A percentile compares a stretch with the other conserved stretches of the same genome.
Conservation (phyloP, 2,113 vertebrate genomes). For the Heterotilapia buettikoferi region DNA sequence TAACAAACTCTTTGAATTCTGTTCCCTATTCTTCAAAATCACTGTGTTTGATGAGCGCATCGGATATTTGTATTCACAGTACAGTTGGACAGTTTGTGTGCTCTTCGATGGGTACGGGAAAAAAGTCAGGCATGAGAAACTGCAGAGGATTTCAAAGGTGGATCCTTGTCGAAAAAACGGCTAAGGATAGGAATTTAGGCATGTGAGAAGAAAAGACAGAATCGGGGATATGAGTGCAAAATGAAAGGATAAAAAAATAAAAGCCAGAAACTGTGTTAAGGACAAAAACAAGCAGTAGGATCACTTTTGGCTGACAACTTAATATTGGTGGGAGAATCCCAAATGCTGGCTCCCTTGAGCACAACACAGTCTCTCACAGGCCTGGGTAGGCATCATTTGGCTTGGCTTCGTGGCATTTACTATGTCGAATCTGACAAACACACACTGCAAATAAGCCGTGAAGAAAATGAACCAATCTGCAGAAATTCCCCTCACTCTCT, state of each 20-base stretch:
- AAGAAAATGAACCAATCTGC: conserved; percentile 55
- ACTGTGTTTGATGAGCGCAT: not conserved
- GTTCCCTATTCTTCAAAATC: not conserved
- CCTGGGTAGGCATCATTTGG: conserved; percentile 3
- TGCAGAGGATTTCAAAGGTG: conserved; percentile 1
- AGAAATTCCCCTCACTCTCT: not conserved
- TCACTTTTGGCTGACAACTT: not conserved
- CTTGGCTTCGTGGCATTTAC: conserved; percentile 4
- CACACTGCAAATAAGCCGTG: not conserved
- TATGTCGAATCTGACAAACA: conserved; percentile 10
- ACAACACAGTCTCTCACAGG: not conserved
- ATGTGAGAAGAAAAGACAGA: not conserved
- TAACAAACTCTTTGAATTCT: not conserved
- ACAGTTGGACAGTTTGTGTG: not conserved
- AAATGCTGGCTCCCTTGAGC: not conserved
- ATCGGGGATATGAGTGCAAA: not conserved
- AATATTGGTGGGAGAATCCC: not conserved
- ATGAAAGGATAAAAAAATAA: not conserved
- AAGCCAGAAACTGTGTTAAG: not conserved
- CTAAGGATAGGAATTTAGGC: not conserved
- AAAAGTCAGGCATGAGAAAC: conserved; percentile 12
- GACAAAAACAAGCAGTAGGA: not conserved
- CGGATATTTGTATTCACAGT: not conserved
- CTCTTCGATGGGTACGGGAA: not conserved
- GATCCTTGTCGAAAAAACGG: not conserved